These are phyloP conservation scores for Merodon equestris DNA, from an alignment of 2,888 invertebrate species.

Conservation along the genomic window DNA sequence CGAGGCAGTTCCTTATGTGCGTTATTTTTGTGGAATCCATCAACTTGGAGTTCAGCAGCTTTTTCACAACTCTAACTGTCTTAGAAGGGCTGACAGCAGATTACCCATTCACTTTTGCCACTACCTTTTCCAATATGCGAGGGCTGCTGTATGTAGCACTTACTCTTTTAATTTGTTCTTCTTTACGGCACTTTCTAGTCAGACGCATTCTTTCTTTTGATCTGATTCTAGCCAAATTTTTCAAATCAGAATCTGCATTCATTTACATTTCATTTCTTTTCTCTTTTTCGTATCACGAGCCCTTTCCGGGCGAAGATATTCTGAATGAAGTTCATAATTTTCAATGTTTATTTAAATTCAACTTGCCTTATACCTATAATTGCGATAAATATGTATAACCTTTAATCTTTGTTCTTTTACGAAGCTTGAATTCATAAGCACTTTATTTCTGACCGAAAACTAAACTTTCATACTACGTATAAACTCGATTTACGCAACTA, in stretches of 20 bases:
- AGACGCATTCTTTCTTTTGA: conserved; percentile 13
- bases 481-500: too few species aligned
- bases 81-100: too few species aligned
- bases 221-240: conserved; percentile 6
- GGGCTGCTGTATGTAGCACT: neutral
- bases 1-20: conserved; percentile 4
- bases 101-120: neutral
- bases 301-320: neutral
- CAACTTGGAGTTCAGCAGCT: neutral
- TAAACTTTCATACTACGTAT: too few species aligned
- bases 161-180: conserved; percentile 1
- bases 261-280: too few species aligned
- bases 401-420: too few species aligned
- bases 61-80: neutral
- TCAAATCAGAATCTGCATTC: too few species aligned
- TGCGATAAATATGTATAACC: too few species aligned
- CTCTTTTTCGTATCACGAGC: conserved; percentile 1
- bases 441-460: too few species aligned
- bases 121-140: conserved; percentile 5
- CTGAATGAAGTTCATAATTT: neutral
- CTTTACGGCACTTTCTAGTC: conserved; percentile 1
- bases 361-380: too few species aligned
- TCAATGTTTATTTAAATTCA: neutral
- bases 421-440: too few species aligned
- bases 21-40: conserved; percentile 1